Evolutionary conservation across 2,113 vertebrate species (phyloP).

Genomic region (Capra hircus): DNA sequence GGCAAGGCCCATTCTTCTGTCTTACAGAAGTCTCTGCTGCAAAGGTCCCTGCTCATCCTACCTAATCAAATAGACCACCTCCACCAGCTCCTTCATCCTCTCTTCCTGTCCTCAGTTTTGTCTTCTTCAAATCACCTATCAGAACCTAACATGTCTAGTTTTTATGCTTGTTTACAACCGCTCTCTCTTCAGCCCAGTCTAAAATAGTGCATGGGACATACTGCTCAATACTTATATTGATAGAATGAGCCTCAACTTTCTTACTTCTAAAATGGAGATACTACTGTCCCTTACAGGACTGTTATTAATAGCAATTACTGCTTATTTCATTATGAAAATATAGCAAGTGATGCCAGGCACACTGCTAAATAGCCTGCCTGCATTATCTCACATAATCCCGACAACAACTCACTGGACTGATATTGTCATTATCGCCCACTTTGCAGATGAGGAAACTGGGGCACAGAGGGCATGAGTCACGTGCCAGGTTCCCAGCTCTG

Average conservation of each 20-base stretch:
- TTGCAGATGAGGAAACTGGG: neutral
- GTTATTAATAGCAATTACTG: neutral
- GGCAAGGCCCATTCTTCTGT: neutral
- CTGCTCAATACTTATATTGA: neutral
- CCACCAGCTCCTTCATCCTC: neutral
- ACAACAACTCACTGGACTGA: accelerated
- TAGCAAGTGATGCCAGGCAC: neutral
- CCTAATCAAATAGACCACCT: neutral
- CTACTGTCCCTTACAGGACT: neutral
- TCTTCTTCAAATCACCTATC: neutral
- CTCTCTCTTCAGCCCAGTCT: neutral
- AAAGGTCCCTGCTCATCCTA: neutral
- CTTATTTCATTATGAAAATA: neutral
- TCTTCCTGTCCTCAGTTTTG: neutral
- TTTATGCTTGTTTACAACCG: neutral
- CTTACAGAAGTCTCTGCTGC: neutral
- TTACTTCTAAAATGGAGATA: neutral
- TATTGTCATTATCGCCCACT: neutral
- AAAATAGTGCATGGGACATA: neutral
- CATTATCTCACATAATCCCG: neutral
- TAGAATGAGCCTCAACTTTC: neutral
- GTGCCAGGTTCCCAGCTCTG: neutral
- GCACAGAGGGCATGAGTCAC: neutral
- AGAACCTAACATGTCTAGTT: neutral
- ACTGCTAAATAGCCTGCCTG: neutral